Conservation (phyloP, 2,888 invertebrate genomes). For the Furcula furcula region DNA sequence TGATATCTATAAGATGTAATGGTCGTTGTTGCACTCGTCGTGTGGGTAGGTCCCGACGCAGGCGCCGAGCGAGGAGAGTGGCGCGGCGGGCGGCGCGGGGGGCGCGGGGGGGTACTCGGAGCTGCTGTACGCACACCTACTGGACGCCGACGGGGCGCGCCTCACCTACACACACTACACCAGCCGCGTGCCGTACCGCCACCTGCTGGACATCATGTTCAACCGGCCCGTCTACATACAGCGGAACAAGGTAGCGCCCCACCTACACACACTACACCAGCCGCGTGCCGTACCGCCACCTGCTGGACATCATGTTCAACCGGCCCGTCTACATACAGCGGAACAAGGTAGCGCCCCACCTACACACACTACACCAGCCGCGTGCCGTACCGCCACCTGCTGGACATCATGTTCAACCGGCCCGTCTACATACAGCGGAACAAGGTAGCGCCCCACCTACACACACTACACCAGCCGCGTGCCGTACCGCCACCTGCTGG, state of each 20-base stretch:
- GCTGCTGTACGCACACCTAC: constrained; percentile 89
- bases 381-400: constrained; percentile 86
- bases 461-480: constrained; percentile 90
- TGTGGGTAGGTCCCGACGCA: constrained; percentile 87
- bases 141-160: constrained; percentile 89
- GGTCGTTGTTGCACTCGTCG: too few relatives aligned
- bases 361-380: constrained; percentile 91
- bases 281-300: constrained; percentile 86
- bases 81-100: constrained; percentile 30
- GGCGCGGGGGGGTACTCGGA: constrained; percentile 83
- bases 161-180: constrained; percentile 92
- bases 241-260: constrained; percentile 86
- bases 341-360: constrained; percentile 87
- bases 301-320: constrained; percentile 91
- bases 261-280: constrained; percentile 91
- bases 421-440: constrained; percentile 89
- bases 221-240: constrained; percentile 90
- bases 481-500: constrained; percentile 86
- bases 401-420: constrained; percentile 91
- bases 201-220: constrained; percentile 89
- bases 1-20: too few relatives aligned
- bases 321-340: constrained; percentile 89
- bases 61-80: constrained; percentile 78
- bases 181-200: constrained; percentile 87
- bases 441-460: constrained; percentile 88